Base-by-base conservation (phyloP, 2,113 vertebrate species). In the Stomatorhinus ivindoensis region DNA sequence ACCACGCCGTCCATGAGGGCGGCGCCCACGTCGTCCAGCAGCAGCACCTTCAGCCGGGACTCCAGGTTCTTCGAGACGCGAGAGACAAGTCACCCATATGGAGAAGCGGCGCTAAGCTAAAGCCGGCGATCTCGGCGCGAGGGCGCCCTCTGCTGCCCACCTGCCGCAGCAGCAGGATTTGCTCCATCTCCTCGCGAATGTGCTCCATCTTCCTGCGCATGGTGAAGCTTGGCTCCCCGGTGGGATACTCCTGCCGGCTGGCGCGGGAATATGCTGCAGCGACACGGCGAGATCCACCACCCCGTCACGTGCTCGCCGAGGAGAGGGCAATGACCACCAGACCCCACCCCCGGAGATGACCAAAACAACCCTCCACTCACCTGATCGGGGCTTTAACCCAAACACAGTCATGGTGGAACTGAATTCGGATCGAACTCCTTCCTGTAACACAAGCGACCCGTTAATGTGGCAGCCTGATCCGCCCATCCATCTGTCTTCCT, bases 141-240 rank as follows among this genome's bases (percentile, higher is more conserved):
- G 61, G 61, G n/a, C n/a, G n/a, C 61, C 61, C 61, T 27, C 61
- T 15, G n/a, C 27, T 69, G 93, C 97, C 88, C 93, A 99, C 98
- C 95, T 96, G 97, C 46, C 98, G 97, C 86, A 99, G 94, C 6
- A 98, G 96, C 88, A 96, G 93, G 80, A 99, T 98, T 92, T 98
- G 97, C 10, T 99, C 98, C 93, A 98, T 95, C 93, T 99, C 98
- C 94, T 99, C 98, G 89, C 98, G 93, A 90, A 99, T 93, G 93
- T 99, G 98, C 90, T 99, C 98, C 98, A 99, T 99, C 94, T 99
- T 99, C 94, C 98, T 97, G 93, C 98, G 96, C 96, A 99, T 99
- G 7, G 98, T 99, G 94, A 99, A 99, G 50, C 98, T 98, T 58
- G 98, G 98, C 92, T 99, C 98, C 86, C 95, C 93, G 3, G 97